phyloP scores from a whole-genome alignment of 2,888 invertebrate species.

The Meghimatium bilineatum region DNA sequence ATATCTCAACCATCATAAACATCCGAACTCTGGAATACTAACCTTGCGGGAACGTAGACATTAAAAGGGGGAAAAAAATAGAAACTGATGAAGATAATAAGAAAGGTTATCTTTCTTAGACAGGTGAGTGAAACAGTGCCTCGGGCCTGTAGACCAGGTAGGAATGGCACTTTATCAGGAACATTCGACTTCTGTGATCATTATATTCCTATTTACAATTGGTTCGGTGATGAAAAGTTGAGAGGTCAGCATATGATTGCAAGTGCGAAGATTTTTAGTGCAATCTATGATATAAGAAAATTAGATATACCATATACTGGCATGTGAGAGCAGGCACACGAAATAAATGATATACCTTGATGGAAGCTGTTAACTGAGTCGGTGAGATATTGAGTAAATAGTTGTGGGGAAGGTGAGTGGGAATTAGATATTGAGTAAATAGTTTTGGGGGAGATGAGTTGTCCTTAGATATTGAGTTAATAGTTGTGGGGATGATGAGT shows the following conservation, averaged over 20 bases:
- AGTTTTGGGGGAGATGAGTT: no score
- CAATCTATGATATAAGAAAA: not conserved
- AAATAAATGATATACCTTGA: no score
- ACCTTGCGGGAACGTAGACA: not conserved
- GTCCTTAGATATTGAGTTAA: no score
- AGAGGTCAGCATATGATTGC: not conserved
- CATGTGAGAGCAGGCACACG: no score
- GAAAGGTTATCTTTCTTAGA: not conserved
- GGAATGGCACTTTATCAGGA: not conserved
- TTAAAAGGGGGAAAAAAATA: no score
- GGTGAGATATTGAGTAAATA: no score
- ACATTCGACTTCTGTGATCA: not conserved
- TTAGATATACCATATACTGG: no score
- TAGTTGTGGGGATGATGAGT: no score
- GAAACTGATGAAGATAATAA: not conserved
- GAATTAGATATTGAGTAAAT: no score
- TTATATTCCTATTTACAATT: not conserved
- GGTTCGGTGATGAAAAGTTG: not conserved
- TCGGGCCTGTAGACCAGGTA: not conserved
- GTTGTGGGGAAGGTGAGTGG: no score
- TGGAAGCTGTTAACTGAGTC: no score
- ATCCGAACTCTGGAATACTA: not conserved
- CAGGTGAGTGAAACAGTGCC: not conserved
- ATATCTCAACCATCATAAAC: not conserved
- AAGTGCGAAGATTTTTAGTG: not conserved